phyloP scores from a whole-genome alignment of 1,140 invertebrate species.

The Trypoxylus dichotomus region DNA sequence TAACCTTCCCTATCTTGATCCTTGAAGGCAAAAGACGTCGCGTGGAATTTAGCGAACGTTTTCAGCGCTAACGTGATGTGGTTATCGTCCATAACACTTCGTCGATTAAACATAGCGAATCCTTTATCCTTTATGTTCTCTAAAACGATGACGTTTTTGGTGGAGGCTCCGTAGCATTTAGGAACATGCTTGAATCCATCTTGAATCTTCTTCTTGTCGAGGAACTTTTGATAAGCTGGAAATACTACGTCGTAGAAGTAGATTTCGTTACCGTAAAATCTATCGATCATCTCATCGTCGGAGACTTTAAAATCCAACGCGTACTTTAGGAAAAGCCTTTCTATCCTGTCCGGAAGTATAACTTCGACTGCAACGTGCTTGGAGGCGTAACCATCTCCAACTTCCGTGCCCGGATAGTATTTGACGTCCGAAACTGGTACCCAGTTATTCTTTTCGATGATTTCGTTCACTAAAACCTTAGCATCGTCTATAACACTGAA shows the following conservation, averaged over 20 bases:
- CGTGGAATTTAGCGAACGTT: slow-evolving; percentile 59
- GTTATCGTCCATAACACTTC: slow-evolving; percentile 51
- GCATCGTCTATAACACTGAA: neutral
- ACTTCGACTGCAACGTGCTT: neutral
- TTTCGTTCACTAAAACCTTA: neutral
- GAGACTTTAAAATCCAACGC: neutral
- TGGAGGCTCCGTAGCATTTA: slow-evolving; percentile 51
- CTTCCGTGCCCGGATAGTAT: neutral
- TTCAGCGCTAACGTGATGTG: slow-evolving; percentile 55
- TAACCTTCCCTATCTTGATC: slow-evolving; percentile 44
- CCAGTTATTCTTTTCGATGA: neutral
- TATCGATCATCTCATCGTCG: neutral
- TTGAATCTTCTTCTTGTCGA: neutral
- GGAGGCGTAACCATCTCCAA: neutral
- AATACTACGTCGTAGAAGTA: neutral
- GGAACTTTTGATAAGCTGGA: neutral
- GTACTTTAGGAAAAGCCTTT: neutral
- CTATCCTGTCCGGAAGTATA: neutral
- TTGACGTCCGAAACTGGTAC: neutral
- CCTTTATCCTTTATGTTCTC: slow-evolving; percentile 57
- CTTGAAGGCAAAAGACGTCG: slow-evolving; percentile 56
- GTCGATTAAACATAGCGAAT: slow-evolving; percentile 56
- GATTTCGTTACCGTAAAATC: neutral
- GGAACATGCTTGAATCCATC: slow-evolving; percentile 41
- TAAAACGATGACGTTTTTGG: slow-evolving; percentile 57